Evolutionary conservation across 2,113 vertebrate genomes (phyloP), one percentile per base, ranked within the genome.

Genomic region (Sinocyclocheilus rhinocerous): DNA sequence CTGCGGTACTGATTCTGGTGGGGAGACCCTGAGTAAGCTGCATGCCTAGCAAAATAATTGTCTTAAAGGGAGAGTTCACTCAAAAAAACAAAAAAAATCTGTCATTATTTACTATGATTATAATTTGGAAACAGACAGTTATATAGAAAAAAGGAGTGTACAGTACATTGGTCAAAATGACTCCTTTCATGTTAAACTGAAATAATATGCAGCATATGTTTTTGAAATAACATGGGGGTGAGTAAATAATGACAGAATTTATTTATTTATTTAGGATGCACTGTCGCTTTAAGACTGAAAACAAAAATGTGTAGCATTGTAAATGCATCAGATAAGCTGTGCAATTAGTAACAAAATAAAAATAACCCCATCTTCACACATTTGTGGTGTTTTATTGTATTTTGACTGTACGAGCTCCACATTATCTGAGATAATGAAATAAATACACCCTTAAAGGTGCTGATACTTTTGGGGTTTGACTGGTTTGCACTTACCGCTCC

Each of bases 401-500:
- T 33, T 69, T 26, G 65, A 24, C 4, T 70, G 16, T 78, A 61
- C 16, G 2, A 55, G 72, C 76, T 55, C 18, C 42, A 33, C 0
- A 72, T 39, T 11, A 22, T 72, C 33, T 39, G 9, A 83, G 9
- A 15, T 73, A 45, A 11, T 76, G 6, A 77, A 67, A 55, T 55
- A 45, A 87, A 65, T 33, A 42, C 50, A 77, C 22, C 8, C 26
- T n/a, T 12, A 20, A 72, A 22, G 36, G 15, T 45, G 57, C 59
- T 55, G 36, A 52, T 16, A 29, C 7, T 73, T 29, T n/a, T 26
- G 4, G 5, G 11, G 29, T 15, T 59, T 75, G 24, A 59, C 50
- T 61, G 69, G 50, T 87, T 85, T 20, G 59, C 76, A 92, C 97
- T 97, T 92, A 98, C 97, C 81, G 95, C 92, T 87, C 96, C 96